Evolutionary conservation across 2,797 vertebrate genomes (phyloP).

Genomic region (Arnoldichthys spilopterus): DNA sequence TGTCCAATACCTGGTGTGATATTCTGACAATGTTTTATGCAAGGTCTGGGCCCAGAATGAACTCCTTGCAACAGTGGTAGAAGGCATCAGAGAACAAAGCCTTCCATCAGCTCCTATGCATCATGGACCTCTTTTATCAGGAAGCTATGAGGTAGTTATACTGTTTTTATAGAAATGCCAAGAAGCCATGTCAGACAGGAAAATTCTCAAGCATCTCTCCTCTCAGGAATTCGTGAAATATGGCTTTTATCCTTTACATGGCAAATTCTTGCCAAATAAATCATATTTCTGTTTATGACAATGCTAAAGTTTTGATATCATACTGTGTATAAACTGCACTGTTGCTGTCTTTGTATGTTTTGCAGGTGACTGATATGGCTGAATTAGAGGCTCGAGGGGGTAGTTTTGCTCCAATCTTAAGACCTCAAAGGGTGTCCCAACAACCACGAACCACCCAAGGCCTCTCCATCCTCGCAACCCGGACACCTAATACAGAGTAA

Average conservation of each 20-base stretch:
- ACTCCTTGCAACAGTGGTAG: not conserved
- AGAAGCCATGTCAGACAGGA: constrained; percentile 10
- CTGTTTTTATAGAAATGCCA: constrained; percentile 4
- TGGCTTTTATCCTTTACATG: not conserved
- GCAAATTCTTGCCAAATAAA: not conserved
- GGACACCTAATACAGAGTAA: constrained; percentile 67
- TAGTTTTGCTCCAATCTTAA: constrained; percentile 50
- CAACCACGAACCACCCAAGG: constrained; percentile 43
- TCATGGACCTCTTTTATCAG: constrained; percentile 2
- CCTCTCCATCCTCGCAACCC: constrained; percentile 59
- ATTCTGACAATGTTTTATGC: too few relatives aligned
- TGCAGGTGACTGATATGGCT: constrained; percentile 60
- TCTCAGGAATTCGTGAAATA: constrained; percentile 1
- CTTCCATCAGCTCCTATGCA: not conserved
- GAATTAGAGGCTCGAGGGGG: constrained; percentile 62
- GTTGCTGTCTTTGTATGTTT: constrained; percentile 38
- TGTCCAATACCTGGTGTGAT: too few relatives aligned
- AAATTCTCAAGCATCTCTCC: constrained; percentile 3
- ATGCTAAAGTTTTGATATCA: not conserved
- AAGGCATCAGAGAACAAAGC: constrained; percentile 17
- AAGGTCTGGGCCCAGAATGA: constrained; percentile 28
- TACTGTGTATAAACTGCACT: constrained; percentile 1
- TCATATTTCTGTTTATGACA: not conserved
- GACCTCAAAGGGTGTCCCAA: constrained; percentile 48
- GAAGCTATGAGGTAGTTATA: constrained; percentile 25